Evolutionary conservation across 2,797 vertebrate genomes (phyloP), one percentile per base, ranked within the genome.

Genomic region (Muscicapa comitata): DNA sequence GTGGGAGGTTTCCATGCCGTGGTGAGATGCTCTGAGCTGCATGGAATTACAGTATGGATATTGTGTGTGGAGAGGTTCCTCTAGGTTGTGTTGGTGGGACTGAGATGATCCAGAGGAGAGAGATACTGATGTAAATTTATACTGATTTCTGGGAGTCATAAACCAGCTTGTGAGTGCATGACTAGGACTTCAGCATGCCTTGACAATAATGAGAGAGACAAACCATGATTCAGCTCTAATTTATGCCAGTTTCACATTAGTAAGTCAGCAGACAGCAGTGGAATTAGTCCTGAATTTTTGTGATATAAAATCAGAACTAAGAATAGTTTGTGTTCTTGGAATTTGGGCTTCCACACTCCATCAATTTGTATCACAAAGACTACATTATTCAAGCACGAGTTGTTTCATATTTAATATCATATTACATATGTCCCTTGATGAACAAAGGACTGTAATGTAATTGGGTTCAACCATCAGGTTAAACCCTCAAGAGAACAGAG

Each of bases 361-460:
- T 75, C 72, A 92, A 83, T 91, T 96, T 95, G 62, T 95, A 91
- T 70, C 87, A 95, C 84, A 88, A 94, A 95, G 87, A 51, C 50
- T 85, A 86, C 79, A 82, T 96, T 95, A 93, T 92, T 97, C 93
- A 96, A 87, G 85, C 82, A 94, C 2, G 17, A 63, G 38, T 86
- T 91, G 80, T 89, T 95, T 96, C 95, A 93, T 95, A 85, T 96
- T 95, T 96, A 96, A 94, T 95, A 97, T 92, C 88, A 86, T 86
- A 94, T 95, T 94, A 94, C 90, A 94, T 92, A 93, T 95, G 95
- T 93, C 91, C 93, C 94, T 94, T 95, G 94, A 87, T 95, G 95
- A 97, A 96, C 73, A 88, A 91, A 95, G 90, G 90, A 89, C 94
- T 97, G 90, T 95, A 96, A 92, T 95, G 82, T 97, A 97, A 97